Evolutionary conservation across 2,113 vertebrate species (phyloP).

Genomic region (Pogona vitticeps): DNA sequence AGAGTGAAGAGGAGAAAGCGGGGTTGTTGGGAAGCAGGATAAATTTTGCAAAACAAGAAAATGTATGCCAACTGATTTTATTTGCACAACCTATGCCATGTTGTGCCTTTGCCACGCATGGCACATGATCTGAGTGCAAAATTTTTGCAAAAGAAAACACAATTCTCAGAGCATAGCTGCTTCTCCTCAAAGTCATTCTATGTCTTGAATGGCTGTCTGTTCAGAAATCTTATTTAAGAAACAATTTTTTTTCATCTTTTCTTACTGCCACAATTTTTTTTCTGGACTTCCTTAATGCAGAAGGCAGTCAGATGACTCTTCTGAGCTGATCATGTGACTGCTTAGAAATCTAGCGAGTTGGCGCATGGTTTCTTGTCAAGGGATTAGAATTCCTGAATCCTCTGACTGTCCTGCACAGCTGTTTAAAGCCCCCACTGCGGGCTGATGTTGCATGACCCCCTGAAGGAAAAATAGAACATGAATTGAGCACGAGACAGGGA

Average conservation of each 20-base stretch:
- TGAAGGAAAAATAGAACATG: not conserved
- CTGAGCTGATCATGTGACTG: not conserved
- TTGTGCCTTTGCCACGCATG: not conserved
- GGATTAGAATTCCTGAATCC: not conserved
- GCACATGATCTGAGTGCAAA: not conserved
- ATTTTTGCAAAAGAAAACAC: too few relatives aligned
- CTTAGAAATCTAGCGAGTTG: constrained; percentile 21
- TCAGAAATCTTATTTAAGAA: too few relatives aligned
- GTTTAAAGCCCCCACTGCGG: constrained; percentile 1
- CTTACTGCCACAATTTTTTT: not conserved
- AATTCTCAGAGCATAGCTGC: not conserved
- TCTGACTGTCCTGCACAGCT: not conserved
- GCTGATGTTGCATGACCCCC: not conserved
- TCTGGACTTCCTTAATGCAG: constrained; percentile 31
- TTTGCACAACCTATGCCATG: not conserved
- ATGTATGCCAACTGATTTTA: not conserved
- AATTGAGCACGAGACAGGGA: not conserved
- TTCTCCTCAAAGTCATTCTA: too few relatives aligned
- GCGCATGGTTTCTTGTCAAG: not conserved
- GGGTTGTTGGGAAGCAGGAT: not conserved
- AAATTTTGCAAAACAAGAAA: not conserved
- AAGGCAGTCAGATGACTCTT: constrained; percentile 49
- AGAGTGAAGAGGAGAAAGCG: too few relatives aligned
- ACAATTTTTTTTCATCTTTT: too few relatives aligned
- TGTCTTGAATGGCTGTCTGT: too few relatives aligned